phyloP scores from a whole-genome alignment of 2,113 vertebrate species.

The Syngnathus typhle region DNA sequence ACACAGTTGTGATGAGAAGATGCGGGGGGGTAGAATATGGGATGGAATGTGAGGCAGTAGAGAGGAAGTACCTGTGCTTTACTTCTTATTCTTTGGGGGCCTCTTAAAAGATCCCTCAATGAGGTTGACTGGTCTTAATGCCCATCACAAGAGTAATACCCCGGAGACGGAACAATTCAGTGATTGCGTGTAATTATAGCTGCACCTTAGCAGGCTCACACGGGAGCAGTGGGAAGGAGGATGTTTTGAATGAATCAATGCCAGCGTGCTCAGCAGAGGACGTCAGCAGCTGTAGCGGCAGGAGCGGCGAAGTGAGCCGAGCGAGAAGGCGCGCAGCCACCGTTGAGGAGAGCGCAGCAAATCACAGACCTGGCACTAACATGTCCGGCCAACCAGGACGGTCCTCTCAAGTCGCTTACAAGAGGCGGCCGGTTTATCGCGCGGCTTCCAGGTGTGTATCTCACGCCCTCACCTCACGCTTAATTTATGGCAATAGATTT shows the following conservation, averaged over 20 bases:
- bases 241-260: slow-evolving; percentile 71
- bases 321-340: slow-evolving; percentile 39
- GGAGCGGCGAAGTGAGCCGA: slow-evolving; percentile 46
- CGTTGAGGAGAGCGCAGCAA: slow-evolving; percentile 46
- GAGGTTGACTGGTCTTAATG: slow-evolving; percentile 35
- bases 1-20: slow-evolving; percentile 41
- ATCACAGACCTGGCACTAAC: slow-evolving; percentile 56
- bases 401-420: slow-evolving; percentile 66
- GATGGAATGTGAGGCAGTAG: slow-evolving; percentile 20
- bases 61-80: slow-evolving; percentile 35
- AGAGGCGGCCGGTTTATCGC: slow-evolving; percentile 73
- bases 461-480: slow-evolving; percentile 14
- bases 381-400: slow-evolving; percentile 78
- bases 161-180: slow-evolving; percentile 33
- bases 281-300: slow-evolving; percentile 54
- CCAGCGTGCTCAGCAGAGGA: slow-evolving; percentile 54
- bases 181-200: slow-evolving; percentile 53
- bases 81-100: slow-evolving; percentile 22
- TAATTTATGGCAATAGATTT: slow-evolving; percentile 28
- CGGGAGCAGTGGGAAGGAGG: slow-evolving; percentile 58
- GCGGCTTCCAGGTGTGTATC: slow-evolving; percentile 81
- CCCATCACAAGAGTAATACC: slow-evolving; percentile 22
- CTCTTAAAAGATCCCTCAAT: slow-evolving; percentile 37
- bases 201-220: slow-evolving; percentile 39
- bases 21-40: slow-evolving; percentile 14